Evolutionary conservation across 2,888 invertebrate genomes (phyloP), one percentile per base, ranked within the genome.

Genomic region (Euphydryas editha): DNA sequence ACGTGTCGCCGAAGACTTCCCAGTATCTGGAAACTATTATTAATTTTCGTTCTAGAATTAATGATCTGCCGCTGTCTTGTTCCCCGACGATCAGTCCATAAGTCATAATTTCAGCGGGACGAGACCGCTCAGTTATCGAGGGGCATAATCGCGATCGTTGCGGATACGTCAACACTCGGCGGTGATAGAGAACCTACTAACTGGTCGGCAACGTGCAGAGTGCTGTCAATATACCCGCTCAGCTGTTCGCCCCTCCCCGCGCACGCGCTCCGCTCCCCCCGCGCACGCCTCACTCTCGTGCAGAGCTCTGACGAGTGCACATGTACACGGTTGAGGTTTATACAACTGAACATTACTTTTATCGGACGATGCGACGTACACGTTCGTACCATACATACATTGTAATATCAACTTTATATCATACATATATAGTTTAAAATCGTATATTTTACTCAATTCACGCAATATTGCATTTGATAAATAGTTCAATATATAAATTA

Each of bases 181-280:
- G 84, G 72, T 80, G 84, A 83, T 88, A 84, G 88, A 86, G 88
- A 90, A 90, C 91, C 91, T 92, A 94, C 94, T 94, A 93, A 91
- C 92, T 81, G 81, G 81, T 78, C 80, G 90, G 88, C 87, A 90
- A 88, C 88, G 89, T 93, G 94, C 91, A 72, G 77, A 81, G 81
- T 83, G 86, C 87, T 92, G 92, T 92, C 93, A 94, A 94, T 94
- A 94, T 93, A 92, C 89, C 85, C 89, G 90, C 93, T 94, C 94
- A 94, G 94, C 94, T 94, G 94, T 93, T 93, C 86, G 81, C 83
- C 82, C 81, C 86, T 78, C 83, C 80, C 79, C 80, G 85, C 82
- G 87, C 83, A 81, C 78, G 75, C 76, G 80, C 83, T 82, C 84
- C 81, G 70, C 80, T 79, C 81, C 84, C 76, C 81, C 72, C 80